Evolutionary conservation across 2,113 vertebrate genomes (phyloP).

Genomic region (Dasypus novemcinctus): DNA sequence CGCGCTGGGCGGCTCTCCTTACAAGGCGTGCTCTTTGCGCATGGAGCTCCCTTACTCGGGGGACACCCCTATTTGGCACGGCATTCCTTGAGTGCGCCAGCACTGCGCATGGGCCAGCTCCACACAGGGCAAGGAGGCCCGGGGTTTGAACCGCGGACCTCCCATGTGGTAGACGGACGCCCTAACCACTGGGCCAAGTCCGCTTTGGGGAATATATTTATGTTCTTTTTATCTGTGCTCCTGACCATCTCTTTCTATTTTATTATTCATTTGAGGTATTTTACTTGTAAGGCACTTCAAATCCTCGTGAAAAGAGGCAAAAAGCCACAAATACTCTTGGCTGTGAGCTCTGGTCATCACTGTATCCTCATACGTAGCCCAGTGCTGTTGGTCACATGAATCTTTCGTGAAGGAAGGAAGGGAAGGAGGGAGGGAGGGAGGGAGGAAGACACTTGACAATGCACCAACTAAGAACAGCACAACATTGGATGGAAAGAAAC

Average conservation of each 20-base stretch:
- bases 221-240: neutral
- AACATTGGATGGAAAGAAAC: neutral
- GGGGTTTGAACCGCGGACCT: too few relatives aligned
- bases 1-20: too few relatives aligned
- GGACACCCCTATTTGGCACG: too few relatives aligned
- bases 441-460: neutral
- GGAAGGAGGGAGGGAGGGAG: neutral
- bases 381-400: neutral
- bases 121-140: too few relatives aligned
- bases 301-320: neutral
- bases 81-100: too few relatives aligned
- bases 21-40: too few relatives aligned
- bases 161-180: too few relatives aligned
- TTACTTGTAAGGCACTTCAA: neutral
- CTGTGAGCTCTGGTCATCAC: neutral
- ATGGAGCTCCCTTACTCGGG: too few relatives aligned
- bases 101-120: too few relatives aligned
- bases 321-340: neutral
- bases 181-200: too few relatives aligned
- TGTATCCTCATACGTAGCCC: fast-evolving
- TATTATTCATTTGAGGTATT: neutral
- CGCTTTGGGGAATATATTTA: neutral
- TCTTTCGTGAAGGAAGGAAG: neutral
- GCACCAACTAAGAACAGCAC: neutral
- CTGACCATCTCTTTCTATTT: neutral